Percentiles rank a stretch among this genome's conserved stretches.
Evolutionary conservation across 2,113 vertebrate species (phyloP).

Genomic region (Varanus salvator): DNA sequence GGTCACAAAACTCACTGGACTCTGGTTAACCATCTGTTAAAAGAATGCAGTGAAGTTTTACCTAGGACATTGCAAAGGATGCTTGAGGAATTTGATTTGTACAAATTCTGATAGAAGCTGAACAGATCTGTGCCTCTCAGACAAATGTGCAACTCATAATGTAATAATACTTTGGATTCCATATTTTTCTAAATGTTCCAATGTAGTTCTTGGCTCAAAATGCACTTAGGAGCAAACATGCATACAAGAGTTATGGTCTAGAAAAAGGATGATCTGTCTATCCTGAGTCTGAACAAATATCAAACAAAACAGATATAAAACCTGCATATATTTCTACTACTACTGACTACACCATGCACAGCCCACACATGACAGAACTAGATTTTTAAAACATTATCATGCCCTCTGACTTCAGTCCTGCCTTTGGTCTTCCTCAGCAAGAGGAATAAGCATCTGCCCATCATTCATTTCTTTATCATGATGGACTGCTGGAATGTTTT

Average conservation of each 20-base stretch:
- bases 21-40: constrained; percentile 2
- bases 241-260: not conserved
- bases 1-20: not conserved
- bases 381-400: constrained; percentile 90
- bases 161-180: not conserved
- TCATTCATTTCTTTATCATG: constrained; percentile 98
- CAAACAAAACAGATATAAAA: not conserved
- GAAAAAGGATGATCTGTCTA: not conserved
- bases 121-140: not conserved
- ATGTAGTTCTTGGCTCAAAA: not conserved
- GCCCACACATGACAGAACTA: constrained; percentile 60
- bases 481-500: constrained; percentile 93
- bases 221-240: not conserved
- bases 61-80: not conserved
- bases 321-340: not conserved
- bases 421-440: constrained; percentile 95
- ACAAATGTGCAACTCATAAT: not conserved
- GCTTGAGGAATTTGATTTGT: not conserved
- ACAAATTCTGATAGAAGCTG: not conserved
- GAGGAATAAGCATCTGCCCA: constrained; percentile 94
- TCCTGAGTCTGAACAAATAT: not conserved
- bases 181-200: not conserved
- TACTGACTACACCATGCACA: not conserved
- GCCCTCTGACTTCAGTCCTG: constrained; percentile 91
- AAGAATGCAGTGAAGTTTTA: constrained; percentile 6